Evolutionary conservation across 2,888 invertebrate genomes (phyloP).

Genomic region (Athrips mouffetella): DNA sequence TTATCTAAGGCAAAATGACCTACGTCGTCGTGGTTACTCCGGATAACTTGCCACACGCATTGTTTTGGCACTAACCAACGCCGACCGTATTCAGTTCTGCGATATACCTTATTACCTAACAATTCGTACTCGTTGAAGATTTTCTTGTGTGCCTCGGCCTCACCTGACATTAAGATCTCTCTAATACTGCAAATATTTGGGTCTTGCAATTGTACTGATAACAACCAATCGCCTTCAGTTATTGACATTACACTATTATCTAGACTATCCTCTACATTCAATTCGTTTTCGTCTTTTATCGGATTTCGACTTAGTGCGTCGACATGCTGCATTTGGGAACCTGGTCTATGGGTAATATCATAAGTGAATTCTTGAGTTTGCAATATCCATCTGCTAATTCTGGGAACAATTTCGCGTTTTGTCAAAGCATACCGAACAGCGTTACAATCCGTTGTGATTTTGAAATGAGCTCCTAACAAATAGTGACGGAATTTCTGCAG

Average conservation of each 20-base stretch:
- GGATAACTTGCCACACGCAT: slow-evolving; percentile 28
- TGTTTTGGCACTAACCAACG: slow-evolving; percentile 33
- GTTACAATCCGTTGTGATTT: slow-evolving; percentile 1
- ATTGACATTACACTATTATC: slow-evolving; percentile 5
- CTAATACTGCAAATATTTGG: slow-evolving; percentile 16
- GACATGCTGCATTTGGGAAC: slow-evolving; percentile 11
- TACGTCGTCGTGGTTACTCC: neutral
- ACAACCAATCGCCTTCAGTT: neutral
- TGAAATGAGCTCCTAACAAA: neutral
- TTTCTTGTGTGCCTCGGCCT: slow-evolving; percentile 25
- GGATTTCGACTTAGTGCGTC: slow-evolving; percentile 2
- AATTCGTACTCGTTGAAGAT: slow-evolving; percentile 29
- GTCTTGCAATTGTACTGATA: slow-evolving; percentile 24
- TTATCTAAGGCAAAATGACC: slow-evolving; percentile 2
- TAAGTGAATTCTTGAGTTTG: slow-evolving; percentile 32
- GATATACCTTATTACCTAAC: slow-evolving; percentile 29
- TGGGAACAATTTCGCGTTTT: slow-evolving; percentile 26
- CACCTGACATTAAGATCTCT: slow-evolving; percentile 25
- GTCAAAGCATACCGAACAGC: slow-evolving; percentile 19
- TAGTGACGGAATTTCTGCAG: neutral
- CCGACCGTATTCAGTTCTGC: slow-evolving; percentile 27
- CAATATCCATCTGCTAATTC: slow-evolving; percentile 40
- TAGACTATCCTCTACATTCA: neutral
- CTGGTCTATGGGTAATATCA: slow-evolving; percentile 31
- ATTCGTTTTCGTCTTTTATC: neutral